A percentile compares a stretch with the other conserved stretches of the same genome.
phyloP scores from a whole-genome alignment of 2,113 vertebrate genomes.

The Centrocercus urophasianus region DNA sequence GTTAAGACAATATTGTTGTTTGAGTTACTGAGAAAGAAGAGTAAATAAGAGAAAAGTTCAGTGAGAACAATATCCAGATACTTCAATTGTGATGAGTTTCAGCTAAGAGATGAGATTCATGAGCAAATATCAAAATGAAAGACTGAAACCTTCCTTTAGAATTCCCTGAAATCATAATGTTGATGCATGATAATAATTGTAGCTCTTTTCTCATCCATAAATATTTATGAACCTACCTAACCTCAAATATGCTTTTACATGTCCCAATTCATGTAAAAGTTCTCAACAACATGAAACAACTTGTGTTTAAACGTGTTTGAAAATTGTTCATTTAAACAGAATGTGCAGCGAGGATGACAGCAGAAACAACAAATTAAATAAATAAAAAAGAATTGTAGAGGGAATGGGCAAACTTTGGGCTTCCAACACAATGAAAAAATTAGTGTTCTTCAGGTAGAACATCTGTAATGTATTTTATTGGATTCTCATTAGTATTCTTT shows the following conservation, averaged over 20 bases:
- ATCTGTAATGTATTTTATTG: background rate
- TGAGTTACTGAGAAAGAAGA: background rate
- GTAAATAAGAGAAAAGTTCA: background rate
- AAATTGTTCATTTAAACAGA: background rate
- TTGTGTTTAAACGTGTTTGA: background rate
- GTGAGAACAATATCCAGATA: background rate
- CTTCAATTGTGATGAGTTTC: background rate
- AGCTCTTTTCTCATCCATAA: background rate
- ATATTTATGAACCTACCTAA: background rate
- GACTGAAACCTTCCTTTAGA: background rate
- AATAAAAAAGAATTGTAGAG: background rate
- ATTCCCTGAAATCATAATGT: background rate
- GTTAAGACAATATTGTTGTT: background rate
- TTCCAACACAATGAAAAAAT: background rate
- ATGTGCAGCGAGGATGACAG: background rate
- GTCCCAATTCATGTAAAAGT: background rate
- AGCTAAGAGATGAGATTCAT: background rate
- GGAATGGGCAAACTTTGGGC: background rate
- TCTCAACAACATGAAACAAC: background rate
- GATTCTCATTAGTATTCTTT: slow-evolving; percentile 52
- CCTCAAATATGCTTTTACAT: background rate
- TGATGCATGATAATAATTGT: background rate
- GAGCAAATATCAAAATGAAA: background rate
- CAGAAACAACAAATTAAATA: background rate
- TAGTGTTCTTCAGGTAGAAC: slow-evolving; percentile 4